These are phyloP conservation scores for Trissonchulus sp. DNA, from an alignment of 2,888 invertebrate species.

Conservation along the genomic window DNA sequence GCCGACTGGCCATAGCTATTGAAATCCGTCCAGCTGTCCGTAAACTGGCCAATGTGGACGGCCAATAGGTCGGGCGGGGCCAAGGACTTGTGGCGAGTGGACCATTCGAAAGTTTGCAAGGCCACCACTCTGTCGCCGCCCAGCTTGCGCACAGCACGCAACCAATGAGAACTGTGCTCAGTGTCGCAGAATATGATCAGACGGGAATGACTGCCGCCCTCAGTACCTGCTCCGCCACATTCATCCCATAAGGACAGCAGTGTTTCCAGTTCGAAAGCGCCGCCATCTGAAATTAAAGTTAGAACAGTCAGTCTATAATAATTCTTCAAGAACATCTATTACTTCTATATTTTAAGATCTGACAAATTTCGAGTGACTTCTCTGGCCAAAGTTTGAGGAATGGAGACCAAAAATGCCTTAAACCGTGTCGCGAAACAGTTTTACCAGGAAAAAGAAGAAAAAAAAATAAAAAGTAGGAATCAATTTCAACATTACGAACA, in stretches of 20 bases:
- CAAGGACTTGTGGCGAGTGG: neutral
- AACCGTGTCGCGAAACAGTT: no score
- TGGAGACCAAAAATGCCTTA: no score
- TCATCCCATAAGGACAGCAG: neutral
- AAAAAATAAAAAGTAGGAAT: no score
- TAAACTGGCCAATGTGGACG: slow-evolving; percentile 47
- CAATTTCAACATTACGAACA: no score
- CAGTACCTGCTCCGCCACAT: neutral
- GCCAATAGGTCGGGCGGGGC: neutral
- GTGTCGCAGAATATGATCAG: slow-evolving; percentile 52
- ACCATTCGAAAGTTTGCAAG: slow-evolving; percentile 47
- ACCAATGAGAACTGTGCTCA: slow-evolving; percentile 49
- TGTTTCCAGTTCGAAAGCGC: neutral
- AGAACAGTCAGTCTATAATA: no score
- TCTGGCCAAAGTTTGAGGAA: no score
- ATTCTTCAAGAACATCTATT: no score
- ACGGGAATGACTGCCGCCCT: slow-evolving; percentile 44
- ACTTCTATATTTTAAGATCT: no score
- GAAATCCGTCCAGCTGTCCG: slow-evolving; percentile 49
- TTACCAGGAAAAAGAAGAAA: no score
- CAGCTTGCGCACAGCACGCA: slow-evolving; percentile 39
- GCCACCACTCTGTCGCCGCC: slow-evolving; percentile 44
- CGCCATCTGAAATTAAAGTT: neutral
- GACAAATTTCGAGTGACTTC: no score
- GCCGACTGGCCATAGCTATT: slow-evolving; percentile 44